Evolutionary conservation across 2,888 invertebrate genomes (phyloP), one percentile per base, ranked within the genome.

Genomic region (Trachelus iudaicus): DNA sequence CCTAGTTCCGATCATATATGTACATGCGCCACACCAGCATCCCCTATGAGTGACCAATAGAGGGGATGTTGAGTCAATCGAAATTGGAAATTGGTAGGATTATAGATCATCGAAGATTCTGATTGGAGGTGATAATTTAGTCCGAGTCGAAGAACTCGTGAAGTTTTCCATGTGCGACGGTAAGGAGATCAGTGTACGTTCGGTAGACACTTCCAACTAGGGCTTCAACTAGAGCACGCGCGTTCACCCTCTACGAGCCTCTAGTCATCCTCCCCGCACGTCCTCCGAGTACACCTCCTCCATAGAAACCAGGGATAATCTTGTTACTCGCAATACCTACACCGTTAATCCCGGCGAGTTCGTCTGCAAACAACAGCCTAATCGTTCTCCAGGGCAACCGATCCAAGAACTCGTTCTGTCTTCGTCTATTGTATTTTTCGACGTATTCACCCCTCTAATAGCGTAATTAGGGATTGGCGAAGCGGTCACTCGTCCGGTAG

Each of bases 171-270:
- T 73, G 73, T 75, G 79, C 79, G 81, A 79, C 79, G 78, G 83
- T 89, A 90, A 90, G 86, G 85, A 88, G 89, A 88, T 89, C 87
- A 87, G 83, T 79, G 81, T 80, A 82, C 84, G 83, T 81, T 81
- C 79, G 82, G 81, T 79, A 83, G 84, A 84, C 84, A 81, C 81
- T 83, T 83, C 81, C 84, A 85, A 75, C 83, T 87, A 85, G 75
- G 90, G 89, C 87, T 90, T 90, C 90, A 90, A 90, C 83, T 89
- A 81, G 89, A 89, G 82, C 90, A 86, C 81, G 82, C 84, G 83
- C 80, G 71, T 35, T 34, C 34, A 34, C n/a, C 34, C 74, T 34
- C 74, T 13, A 12, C 74, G 15, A 56, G 2, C 56, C 69, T 71
- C 74, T 35, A 78, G 83, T 79, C 82, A 73, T 79, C 82, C 80